A percentile compares a stretch with the other conserved stretches of the same genome.
phyloP scores from a whole-genome alignment of 2,888 invertebrate species.

The Andrena flavipes region DNA sequence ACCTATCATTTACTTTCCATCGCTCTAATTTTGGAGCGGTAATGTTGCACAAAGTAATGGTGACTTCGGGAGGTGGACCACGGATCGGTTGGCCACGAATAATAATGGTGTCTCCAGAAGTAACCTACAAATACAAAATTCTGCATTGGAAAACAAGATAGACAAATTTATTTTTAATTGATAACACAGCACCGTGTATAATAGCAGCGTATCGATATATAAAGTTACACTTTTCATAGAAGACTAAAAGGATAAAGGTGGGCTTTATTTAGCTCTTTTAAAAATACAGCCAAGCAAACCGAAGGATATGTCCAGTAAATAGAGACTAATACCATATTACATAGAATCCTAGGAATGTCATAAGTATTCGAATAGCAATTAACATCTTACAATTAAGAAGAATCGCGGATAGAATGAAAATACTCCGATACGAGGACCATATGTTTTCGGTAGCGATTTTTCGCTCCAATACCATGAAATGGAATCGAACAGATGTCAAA shows the following conservation, averaged over 20 bases:
- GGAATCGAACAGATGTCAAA: slow-evolving; percentile 31
- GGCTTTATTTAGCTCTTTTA: background rate
- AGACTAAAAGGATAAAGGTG: slow-evolving; percentile 34
- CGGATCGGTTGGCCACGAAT: slow-evolving; percentile 93
- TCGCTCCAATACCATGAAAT: slow-evolving; percentile 31
- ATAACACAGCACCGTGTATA: background rate
- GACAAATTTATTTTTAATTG: background rate
- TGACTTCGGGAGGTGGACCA: slow-evolving; percentile 96
- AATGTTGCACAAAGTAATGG: slow-evolving; percentile 95
- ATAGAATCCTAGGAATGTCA: background rate
- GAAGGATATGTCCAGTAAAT: slow-evolving; percentile 11
- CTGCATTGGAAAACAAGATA: background rate
- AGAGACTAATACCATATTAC: background rate
- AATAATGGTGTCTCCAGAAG: slow-evolving; percentile 98
- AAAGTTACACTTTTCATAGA: slow-evolving; percentile 54
- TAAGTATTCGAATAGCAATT: background rate
- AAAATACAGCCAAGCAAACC: background rate
- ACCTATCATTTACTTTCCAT: slow-evolving; percentile 88
- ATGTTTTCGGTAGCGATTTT: slow-evolving; percentile 58
- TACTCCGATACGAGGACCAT: slow-evolving; percentile 56
- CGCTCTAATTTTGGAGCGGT: slow-evolving; percentile 95
- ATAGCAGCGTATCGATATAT: background rate
- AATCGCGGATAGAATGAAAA: slow-evolving; percentile 25
- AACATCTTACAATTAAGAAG: background rate
- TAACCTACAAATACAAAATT: slow-evolving; percentile 88